Conservation (phyloP, 2,113 vertebrate genomes). For the Prunella himalayana region DNA sequence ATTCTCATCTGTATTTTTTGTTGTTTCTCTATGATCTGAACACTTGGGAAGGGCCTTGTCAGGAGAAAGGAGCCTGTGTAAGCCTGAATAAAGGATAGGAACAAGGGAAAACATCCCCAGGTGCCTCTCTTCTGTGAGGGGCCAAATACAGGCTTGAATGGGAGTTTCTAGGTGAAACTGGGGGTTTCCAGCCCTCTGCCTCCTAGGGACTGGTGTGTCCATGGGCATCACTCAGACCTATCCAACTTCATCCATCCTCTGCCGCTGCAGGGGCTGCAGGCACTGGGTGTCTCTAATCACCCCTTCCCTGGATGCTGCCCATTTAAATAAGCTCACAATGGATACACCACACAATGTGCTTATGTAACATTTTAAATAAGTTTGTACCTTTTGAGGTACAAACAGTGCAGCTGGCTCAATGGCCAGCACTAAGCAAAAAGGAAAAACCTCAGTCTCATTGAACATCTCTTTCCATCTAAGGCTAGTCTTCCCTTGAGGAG, state of each 20-base stretch:
- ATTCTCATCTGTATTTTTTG: not conserved
- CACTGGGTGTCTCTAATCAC: not conserved
- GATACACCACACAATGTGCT: not conserved
- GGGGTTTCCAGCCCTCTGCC: not conserved
- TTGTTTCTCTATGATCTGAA: not conserved
- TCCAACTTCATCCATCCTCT: not conserved
- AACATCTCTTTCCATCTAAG: not conserved
- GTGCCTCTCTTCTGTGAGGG: not conserved
- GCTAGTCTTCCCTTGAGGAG: not conserved
- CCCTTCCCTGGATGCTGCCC: not conserved
- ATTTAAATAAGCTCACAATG: not conserved
- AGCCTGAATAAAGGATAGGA: not conserved
- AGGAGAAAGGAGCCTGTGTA: not conserved
- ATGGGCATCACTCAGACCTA: not conserved
- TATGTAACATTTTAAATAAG: fast-evolving
- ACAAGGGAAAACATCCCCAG: not conserved
- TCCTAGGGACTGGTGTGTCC: not conserved
- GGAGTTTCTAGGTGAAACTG: not conserved
- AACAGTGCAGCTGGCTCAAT: not conserved
- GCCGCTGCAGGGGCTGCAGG: not conserved
- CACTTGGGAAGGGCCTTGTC: not conserved
- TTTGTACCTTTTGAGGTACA: not conserved
- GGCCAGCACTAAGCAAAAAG: not conserved
- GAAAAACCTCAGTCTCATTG: not conserved
- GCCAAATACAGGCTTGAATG: not conserved